Conservation (phyloP, 64 coral and sea anemone species). For the Actinia equina region DNA sequence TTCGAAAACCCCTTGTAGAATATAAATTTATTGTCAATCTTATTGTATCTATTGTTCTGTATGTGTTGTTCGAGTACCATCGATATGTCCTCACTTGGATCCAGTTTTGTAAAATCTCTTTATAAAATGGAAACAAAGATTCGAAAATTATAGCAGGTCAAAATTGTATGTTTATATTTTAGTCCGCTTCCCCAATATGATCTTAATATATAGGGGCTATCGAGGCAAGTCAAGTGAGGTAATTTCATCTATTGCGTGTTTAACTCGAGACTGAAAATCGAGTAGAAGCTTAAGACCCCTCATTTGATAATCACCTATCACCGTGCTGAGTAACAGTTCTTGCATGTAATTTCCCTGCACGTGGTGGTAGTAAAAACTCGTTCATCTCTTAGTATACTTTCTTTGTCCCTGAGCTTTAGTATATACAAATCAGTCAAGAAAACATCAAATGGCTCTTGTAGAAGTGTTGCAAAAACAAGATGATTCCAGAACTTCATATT, state of each 20-base stretch:
- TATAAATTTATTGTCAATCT: not conserved
- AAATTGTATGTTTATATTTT: not conserved
- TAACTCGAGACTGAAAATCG: not conserved
- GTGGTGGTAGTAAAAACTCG: too few relatives aligned
- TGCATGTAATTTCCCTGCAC: too few relatives aligned
- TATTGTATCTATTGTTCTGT: not conserved
- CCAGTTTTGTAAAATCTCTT: too few relatives aligned
- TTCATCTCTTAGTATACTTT: too few relatives aligned
- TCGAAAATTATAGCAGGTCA: not conserved
- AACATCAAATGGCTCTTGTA: too few relatives aligned
- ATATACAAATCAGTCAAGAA: too few relatives aligned
- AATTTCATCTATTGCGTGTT: not conserved
- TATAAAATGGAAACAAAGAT: not conserved
- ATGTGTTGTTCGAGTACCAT: not conserved
- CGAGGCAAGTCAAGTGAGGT: not conserved
- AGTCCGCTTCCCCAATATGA: not conserved
- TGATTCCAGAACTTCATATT: too few relatives aligned
- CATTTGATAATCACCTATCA: not conserved
- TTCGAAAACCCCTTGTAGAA: not conserved
- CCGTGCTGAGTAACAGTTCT: too few relatives aligned
- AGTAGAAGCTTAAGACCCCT: not conserved
- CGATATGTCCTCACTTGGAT: not conserved
- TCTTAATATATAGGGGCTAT: not conserved
- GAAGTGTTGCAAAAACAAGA: too few relatives aligned
- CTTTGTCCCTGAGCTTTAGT: too few relatives aligned